Evolutionary conservation across 2,113 vertebrate genomes (phyloP).

Genomic region (Paramormyrops kingsleyae): DNA sequence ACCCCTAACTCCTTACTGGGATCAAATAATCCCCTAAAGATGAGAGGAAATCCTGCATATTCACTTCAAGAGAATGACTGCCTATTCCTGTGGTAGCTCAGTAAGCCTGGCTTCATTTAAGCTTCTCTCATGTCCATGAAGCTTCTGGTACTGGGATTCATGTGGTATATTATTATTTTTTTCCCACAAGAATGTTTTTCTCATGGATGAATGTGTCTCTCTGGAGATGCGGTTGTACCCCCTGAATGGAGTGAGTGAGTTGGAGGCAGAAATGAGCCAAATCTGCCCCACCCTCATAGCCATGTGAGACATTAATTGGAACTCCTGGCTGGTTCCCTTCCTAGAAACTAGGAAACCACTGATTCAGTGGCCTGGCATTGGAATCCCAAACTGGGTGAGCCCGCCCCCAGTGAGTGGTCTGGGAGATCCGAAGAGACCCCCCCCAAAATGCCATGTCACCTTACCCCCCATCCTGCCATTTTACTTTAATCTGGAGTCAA

Average conservation of each 20-base stretch:
- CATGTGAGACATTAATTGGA: conserved; percentile 43
- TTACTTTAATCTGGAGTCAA: conserved; percentile 6
- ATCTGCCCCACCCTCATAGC: conserved; percentile 32
- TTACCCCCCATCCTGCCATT: conserved; percentile 17
- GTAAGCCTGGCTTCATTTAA: neutral
- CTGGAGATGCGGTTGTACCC: conserved; percentile 39
- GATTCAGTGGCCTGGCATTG: conserved; percentile 19
- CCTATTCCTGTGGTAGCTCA: neutral
- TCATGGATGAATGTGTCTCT: conserved; percentile 46
- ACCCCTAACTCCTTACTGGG: neutral
- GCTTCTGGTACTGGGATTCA: neutral
- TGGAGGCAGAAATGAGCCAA: conserved; percentile 36
- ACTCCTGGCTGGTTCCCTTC: conserved; percentile 17
- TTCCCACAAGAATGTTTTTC: neutral
- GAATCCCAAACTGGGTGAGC: neutral
- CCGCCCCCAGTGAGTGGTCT: neutral
- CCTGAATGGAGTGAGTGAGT: conserved; percentile 33
- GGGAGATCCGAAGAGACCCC: neutral
- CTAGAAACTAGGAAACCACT: conserved; percentile 32
- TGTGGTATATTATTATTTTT: neutral
- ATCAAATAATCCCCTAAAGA: neutral
- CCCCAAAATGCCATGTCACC: neutral
- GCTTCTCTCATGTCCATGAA: neutral
- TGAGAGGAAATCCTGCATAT: neutral
- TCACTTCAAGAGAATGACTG: neutral